Evolutionary conservation across 2,888 invertebrate genomes (phyloP), one percentile per base, ranked within the genome.

Genomic region (Gari tellinella): DNA sequence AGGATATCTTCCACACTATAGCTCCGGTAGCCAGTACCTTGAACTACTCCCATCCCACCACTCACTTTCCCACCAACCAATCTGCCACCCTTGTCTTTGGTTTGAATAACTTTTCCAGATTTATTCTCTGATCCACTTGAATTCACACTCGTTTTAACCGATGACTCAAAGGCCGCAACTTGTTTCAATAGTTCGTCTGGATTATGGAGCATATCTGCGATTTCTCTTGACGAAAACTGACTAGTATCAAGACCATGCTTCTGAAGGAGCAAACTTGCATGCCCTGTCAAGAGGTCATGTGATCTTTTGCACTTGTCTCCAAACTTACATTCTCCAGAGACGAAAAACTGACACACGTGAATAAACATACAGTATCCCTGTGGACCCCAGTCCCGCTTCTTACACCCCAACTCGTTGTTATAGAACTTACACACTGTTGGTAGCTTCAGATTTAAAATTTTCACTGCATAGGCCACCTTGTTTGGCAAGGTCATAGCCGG

Each of bases 381-480:
- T 15, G 65, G 19, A 40, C 75, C 75, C 75, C 75, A 75, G 23
- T 75, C 72, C n/a, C 63, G 69, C 41, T 69, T 72, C 10, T 65
- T 62, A 37, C 77, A 78, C 19, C 77, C 77, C 4, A 37, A 51
- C n/a, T 65, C 69, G 60, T 72, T 72, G 41, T 78, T 69, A 43
- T 73, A 78, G 55, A 78, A 78, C 31, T 72, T 78, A 41, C 77
- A 78, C 12, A 78, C 61, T 23, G 69, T 14, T 17, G 77, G 77
- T n/a, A 69, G 45, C 37, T 63, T 69, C 15, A 56, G 60, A 62
- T 62, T 31, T 10, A 31, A 31, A 31, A 7, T 31, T 31, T 43
- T 43, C 43, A 31, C 31, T 31, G 31, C 31, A 31, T 31, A 10
- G 10, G 31, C 31, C 10, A 31, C 31, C 31, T 31, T 31, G 31